phyloP scores from a whole-genome alignment of 1,140 invertebrate species.

The Polyergus mexicanus region DNA sequence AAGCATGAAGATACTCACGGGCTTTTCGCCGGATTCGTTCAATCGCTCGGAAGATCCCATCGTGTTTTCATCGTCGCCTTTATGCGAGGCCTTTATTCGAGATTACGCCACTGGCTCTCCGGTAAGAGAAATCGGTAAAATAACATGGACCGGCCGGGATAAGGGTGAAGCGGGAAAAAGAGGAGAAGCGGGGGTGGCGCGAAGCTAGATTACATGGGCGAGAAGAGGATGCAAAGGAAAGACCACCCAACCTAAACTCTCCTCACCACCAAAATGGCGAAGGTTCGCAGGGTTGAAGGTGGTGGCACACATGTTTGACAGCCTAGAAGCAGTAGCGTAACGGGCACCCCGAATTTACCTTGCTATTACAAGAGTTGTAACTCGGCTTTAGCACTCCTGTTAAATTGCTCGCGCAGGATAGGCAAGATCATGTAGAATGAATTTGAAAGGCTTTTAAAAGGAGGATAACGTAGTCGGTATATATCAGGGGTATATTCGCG shows the following conservation, averaged over 20 bases:
- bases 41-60: slow-evolving; percentile 14
- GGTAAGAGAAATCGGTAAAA: slow-evolving; percentile 62
- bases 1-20: neutral
- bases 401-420: neutral
- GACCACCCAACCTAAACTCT: slow-evolving; percentile 58
- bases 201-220: slow-evolving; percentile 69
- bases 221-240: slow-evolving; percentile 63
- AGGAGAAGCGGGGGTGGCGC: slow-evolving; percentile 20
- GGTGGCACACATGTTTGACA: slow-evolving; percentile 73
- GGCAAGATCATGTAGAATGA: slow-evolving; percentile 10
- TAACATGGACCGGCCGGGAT: slow-evolving; percentile 32
- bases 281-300: slow-evolving; percentile 65
- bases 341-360: slow-evolving; percentile 30
- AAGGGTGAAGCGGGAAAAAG: neutral
- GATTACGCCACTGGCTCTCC: slow-evolving; percentile 53
- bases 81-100: slow-evolving; percentile 35
- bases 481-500: neutral
- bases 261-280: slow-evolving; percentile 71
- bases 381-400: slow-evolving; percentile 18
- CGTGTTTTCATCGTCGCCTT: slow-evolving; percentile 36
- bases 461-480: neutral
- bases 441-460: slow-evolving; percentile 20
- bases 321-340: slow-evolving; percentile 69
- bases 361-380: slow-evolving; percentile 47
- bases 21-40: slow-evolving; percentile 20